Percentiles rank a stretch among this genome's conserved stretches.
Conservation (phyloP, 2,113 vertebrate genomes). For the Natator depressus region DNA sequence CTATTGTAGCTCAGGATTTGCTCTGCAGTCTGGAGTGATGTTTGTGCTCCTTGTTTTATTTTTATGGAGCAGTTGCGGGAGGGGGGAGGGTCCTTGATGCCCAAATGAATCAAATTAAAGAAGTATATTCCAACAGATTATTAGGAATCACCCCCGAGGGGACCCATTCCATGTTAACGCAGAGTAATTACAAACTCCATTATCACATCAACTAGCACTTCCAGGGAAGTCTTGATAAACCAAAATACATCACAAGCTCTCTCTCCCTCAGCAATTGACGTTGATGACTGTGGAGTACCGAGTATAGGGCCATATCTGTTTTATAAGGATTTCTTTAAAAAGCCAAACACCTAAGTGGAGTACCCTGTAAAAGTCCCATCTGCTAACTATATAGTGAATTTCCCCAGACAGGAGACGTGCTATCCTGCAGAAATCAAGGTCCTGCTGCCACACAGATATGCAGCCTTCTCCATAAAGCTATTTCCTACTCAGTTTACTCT, state of each 20-base stretch:
- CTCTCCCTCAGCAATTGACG: neutral
- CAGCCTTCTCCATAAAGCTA: slow-evolving; percentile 12
- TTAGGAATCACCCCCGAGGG: accelerated
- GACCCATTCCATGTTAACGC: neutral
- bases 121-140: neutral
- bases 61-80: accelerated
- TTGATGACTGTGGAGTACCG: neutral
- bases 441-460: slow-evolving; percentile 41
- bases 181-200: neutral
- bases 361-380: neutral
- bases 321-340: neutral
- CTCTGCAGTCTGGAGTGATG: neutral
- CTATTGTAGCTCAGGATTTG: neutral
- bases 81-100: accelerated
- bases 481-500: neutral
- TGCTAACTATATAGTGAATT: neutral
- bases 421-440: neutral
- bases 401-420: neutral
- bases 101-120: accelerated
- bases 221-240: neutral
- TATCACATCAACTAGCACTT: neutral
- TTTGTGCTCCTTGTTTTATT: neutral
- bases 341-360: neutral
- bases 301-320: accelerated
- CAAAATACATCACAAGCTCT: neutral